These are phyloP conservation scores for Pinna nobilis DNA, from an alignment of 1,140 invertebrate genomes.

Conservation along the genomic window DNA sequence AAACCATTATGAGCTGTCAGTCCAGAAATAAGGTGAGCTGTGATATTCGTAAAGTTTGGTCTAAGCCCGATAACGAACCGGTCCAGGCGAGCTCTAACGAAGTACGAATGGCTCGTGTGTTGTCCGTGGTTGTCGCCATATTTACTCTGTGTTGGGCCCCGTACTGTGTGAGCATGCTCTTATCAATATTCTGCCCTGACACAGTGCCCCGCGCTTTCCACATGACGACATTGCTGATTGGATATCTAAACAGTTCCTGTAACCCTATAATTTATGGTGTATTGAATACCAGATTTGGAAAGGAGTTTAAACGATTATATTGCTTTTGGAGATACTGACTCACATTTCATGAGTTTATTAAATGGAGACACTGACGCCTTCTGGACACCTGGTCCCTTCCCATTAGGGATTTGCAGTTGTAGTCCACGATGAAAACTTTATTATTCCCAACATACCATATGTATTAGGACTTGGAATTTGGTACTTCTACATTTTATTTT, in stretches of 20 bases:
- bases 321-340: neutral
- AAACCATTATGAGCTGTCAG: too few relatives aligned
- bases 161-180: slow-evolving; percentile 28
- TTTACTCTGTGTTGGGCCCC: slow-evolving; percentile 25
- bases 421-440: too few relatives aligned
- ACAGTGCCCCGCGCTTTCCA: slow-evolving; percentile 4
- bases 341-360: neutral
- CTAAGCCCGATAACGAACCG: too few relatives aligned
- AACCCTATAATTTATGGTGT: slow-evolving; percentile 37
- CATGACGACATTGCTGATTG: slow-evolving; percentile 24
- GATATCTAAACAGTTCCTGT: slow-evolving; percentile 25
- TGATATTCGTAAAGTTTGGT: too few relatives aligned
- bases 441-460: too few relatives aligned
- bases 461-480: too few relatives aligned
- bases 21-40: too few relatives aligned
- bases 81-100: neutral
- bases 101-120: slow-evolving; percentile 7
- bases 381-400: too few relatives aligned
- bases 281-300: slow-evolving; percentile 29
- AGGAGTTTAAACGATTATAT: slow-evolving; percentile 2
- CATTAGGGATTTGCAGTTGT: too few relatives aligned
- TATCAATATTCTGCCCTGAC: neutral
- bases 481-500: too few relatives aligned
- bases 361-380: too few relatives aligned
- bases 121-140: slow-evolving; percentile 2